Base-by-base conservation (phyloP, 2,797 vertebrate species). In the Enteromius mattozi region DNA sequence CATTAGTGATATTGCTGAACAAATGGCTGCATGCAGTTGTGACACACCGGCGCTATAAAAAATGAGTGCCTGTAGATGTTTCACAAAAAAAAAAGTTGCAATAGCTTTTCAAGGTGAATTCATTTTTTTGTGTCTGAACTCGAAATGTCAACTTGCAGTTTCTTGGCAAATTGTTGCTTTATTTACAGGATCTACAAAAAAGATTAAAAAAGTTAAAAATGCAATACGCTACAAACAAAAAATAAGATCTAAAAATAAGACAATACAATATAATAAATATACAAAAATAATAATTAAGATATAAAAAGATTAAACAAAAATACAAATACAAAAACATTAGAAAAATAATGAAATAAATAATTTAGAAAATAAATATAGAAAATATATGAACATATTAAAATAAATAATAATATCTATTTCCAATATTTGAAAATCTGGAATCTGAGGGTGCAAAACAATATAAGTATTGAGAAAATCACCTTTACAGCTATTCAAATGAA, bases 1-100 rank as follows among this genome's bases (percentile, higher is more conserved):
- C 51, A 69, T 83, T 83, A 76, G 74, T 45, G 82, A 76, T 61
- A 27, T 45, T 71, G 51, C 27, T 71, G 75, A 83, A 83, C 61
- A 77, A 83, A 83, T 77, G 47, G 47, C 6, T 45, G n/a, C n/a
- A 9, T 78, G 42, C 42, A 12, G 19, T 37, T 27, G 24, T 78
- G 27, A 70, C 27, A 59, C 21, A 17, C 4, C 4, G 54, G 8
- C 37, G 30, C n/a, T 13, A 56, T 63, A 61, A 10, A 69, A 49
- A 49, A 16, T 1, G 6, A 24, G 56, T 37, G n/a, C 56, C n/a
- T 33, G 47, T 21, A 75, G 47, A 74, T 33, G 71, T 49, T 30
- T 3, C 51, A 35, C 21, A 70, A n/a, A 35, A 13, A 75, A 9
- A 12, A 51, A 54, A 7, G 2, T 56, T 24, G 4, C 13, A 2